Conservation (phyloP, 2,797 vertebrate species). For the Coregonus ussuriensis region DNA sequence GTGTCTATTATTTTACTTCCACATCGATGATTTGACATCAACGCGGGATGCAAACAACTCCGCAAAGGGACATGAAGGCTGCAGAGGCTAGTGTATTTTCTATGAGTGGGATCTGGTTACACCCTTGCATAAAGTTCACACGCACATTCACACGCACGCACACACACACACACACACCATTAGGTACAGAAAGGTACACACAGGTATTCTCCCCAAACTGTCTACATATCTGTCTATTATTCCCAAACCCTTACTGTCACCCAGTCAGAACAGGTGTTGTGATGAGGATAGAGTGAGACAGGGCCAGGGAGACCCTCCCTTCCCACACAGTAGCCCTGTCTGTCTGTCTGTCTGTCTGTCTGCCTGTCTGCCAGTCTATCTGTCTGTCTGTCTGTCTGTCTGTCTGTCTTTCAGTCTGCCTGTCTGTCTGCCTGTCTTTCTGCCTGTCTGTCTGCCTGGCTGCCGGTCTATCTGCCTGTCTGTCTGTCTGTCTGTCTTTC, state of each 20-base stretch:
- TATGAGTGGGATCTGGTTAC: neutral
- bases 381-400: neutral
- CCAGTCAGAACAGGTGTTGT: neutral
- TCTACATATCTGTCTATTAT: no score
- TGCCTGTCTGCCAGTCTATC: neutral
- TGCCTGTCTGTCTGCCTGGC: neutral
- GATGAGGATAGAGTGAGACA: neutral
- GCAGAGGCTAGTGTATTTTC: neutral
- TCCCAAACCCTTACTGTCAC: neutral
- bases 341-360: neutral
- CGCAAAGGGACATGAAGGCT: neutral
- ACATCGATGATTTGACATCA: neutral
- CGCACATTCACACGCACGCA: neutral
- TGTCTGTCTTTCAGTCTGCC: neutral
- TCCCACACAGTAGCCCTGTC: neutral
- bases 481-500: neutral
- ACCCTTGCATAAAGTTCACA: neutral
- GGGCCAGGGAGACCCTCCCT: neutral
- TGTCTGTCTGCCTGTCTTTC: neutral
- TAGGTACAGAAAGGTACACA: no score
- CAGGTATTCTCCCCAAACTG: neutral
- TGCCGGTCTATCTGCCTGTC: neutral
- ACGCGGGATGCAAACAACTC: neutral
- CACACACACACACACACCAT: neutral
- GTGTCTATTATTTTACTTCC: constrained; percentile 11